Base-by-base conservation (phyloP, 2,113 vertebrate species). In the Castor canadensis region DNA sequence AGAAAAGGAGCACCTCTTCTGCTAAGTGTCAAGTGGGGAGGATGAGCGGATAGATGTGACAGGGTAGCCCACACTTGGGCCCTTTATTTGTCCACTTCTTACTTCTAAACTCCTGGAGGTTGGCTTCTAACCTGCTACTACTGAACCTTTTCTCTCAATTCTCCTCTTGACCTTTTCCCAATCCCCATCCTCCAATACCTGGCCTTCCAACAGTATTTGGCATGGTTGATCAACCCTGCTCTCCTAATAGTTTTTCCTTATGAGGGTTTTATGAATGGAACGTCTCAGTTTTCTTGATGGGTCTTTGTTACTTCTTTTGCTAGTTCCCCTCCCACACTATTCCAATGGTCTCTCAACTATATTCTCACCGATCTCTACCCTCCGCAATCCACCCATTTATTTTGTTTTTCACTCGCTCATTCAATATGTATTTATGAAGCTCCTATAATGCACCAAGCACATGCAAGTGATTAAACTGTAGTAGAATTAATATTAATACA, bases 381-480 rank as follows among this genome's bases (percentile, higher is more conserved):
- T 45, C 35, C 22, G 6, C 60, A 58, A 93, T 56, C 62, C 60
- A 91, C 24, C 60, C n/a, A 75, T 73, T 64, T 81, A 20, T 75
- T 40, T 97, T 54, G 86, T 52, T 73, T 45, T 38, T 73, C 35
- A 86, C 77, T 64, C 43, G 69, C 13, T 91, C 83, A 56, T 86
- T 75, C 83, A 73, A 6, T 82, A 85, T 58, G 40, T 77, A 26
- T 71, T 69, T 93, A 76, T 54, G 64, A 85, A 76, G 28, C 13
- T 28, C 49, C 32, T 87, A 62, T 8, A 45, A 89, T n/a, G 54
- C 76, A 80, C 83, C 62, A 87, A 95, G 67, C 93, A 95, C 84
- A 95, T 93, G 87, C 73, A 32, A 91, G 73, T 73, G 83, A 95
- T 95, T 95, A 96, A 89, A 91, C 60, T 83, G 6, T 60, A 72